Evolutionary conservation across 2,113 vertebrate species (phyloP).

Genomic region (Poeciliopsis turrubarensis): DNA sequence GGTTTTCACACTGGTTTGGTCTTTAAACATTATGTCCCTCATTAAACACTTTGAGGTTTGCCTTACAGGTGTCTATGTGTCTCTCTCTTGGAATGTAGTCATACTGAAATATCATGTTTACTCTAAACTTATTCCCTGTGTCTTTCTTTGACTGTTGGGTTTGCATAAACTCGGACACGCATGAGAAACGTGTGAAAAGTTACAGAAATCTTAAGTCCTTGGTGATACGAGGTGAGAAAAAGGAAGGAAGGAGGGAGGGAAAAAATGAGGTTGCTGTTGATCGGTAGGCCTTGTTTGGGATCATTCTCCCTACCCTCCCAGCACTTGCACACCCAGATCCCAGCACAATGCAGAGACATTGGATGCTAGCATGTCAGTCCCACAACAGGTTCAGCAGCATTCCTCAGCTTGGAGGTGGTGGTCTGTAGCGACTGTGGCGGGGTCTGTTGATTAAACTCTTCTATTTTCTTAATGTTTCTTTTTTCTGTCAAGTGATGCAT

Average conservation of each 20-base stretch:
- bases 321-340: background rate
- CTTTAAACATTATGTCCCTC: background rate
- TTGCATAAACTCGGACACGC: background rate
- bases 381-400: conserved; percentile 25
- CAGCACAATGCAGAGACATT: conserved; percentile 8
- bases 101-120: background rate
- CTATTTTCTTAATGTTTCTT: background rate
- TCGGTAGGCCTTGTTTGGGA: background rate
- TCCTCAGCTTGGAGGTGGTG: background rate
- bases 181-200: conserved; percentile 20
- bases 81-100: background rate
- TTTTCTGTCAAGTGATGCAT: background rate
- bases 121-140: background rate
- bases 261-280: conserved; percentile 38
- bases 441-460: background rate
- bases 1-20: background rate
- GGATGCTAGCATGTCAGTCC: conserved; percentile 8
- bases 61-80: background rate
- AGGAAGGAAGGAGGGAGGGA: background rate
- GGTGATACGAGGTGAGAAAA: background rate
- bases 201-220: conserved; percentile 44
- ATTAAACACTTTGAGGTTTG: background rate
- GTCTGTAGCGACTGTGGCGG: background rate
- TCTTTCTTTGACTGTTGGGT: background rate
- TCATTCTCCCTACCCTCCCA: conserved; percentile 7